Conservation (phyloP, 1,140 invertebrate genomes). For the Gonatopus flavifemur region DNA sequence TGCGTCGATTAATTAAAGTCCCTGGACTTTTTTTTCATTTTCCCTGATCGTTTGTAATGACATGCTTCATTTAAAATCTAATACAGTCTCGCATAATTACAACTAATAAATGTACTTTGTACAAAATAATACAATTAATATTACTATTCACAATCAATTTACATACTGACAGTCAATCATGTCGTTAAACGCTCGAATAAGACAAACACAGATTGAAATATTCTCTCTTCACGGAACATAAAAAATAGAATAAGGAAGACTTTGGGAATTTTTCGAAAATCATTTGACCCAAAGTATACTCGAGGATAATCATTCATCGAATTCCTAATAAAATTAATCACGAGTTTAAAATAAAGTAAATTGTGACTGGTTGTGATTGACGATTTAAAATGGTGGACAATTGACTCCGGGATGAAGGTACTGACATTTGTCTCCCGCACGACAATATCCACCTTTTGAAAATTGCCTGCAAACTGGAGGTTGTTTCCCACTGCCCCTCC, state of each 20-base stretch:
- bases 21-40: slow-evolving; percentile 7
- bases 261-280: not conserved
- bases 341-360: not conserved
- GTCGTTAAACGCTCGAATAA: slow-evolving; percentile 1
- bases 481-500: slow-evolving; percentile 56
- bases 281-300: not conserved
- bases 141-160: slow-evolving; percentile 36
- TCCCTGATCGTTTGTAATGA: slow-evolving; percentile 13
- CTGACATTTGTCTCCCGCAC: slow-evolving; percentile 75
- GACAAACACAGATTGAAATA: slow-evolving; percentile 20
- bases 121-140: slow-evolving; percentile 40
- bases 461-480: slow-evolving; percentile 72
- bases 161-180: too few relatives aligned
- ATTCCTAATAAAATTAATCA: slow-evolving; percentile 13
- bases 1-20: slow-evolving; percentile 14
- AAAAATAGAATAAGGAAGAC: slow-evolving; percentile 20
- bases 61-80: slow-evolving; percentile 27
- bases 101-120: slow-evolving; percentile 27
- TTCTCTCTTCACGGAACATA: too few relatives aligned
- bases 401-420: slow-evolving; percentile 75
- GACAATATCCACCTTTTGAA: slow-evolving; percentile 73
- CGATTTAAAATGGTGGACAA: slow-evolving; percentile 56
- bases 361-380: not conserved
- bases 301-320: not conserved
- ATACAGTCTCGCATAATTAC: slow-evolving; percentile 39